Evolutionary conservation across 1,140 invertebrate genomes (phyloP).

Genomic region (Magallana ariakensis): DNA sequence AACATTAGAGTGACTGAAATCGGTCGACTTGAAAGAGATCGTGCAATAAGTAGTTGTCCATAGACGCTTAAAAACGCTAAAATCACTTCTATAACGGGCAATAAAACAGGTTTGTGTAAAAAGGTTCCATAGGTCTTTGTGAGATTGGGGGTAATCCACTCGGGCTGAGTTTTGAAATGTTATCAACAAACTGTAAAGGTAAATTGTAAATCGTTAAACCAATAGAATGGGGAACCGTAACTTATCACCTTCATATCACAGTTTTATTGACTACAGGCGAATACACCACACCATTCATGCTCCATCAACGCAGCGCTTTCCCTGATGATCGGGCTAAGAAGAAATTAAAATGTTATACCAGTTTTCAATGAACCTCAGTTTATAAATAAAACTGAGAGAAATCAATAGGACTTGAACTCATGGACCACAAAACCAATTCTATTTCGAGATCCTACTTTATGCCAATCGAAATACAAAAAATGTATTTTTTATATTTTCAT

Average conservation of each 20-base stretch:
- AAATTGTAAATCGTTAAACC: constrained; percentile 24
- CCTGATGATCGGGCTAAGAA: background rate
- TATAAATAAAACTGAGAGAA: background rate
- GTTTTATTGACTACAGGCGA: constrained; percentile 27
- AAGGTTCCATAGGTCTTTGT: background rate
- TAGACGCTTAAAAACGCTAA: background rate
- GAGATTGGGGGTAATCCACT: background rate
- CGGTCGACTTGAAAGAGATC: background rate
- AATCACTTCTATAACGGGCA: background rate
- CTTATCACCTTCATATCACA: constrained; percentile 15
- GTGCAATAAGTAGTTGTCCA: background rate
- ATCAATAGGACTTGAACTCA: background rate
- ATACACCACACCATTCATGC: constrained; percentile 16
- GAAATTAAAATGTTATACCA: constrained; percentile 34
- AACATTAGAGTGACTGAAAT: background rate
- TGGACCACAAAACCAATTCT: background rate
- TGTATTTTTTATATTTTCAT: background rate
- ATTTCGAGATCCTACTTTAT: no score
- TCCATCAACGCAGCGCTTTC: background rate
- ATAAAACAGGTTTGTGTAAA: constrained; percentile 13
- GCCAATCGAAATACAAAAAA: no score
- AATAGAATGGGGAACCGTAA: constrained; percentile 1
- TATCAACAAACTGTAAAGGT: constrained; percentile 30
- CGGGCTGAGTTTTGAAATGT: background rate
- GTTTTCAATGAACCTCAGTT: constrained; percentile 12